Percentiles rank a stretch among this genome's conserved stretches.
phyloP scores from a whole-genome alignment of 2,113 vertebrate species.

The Dendropsophus ebraccatus region DNA sequence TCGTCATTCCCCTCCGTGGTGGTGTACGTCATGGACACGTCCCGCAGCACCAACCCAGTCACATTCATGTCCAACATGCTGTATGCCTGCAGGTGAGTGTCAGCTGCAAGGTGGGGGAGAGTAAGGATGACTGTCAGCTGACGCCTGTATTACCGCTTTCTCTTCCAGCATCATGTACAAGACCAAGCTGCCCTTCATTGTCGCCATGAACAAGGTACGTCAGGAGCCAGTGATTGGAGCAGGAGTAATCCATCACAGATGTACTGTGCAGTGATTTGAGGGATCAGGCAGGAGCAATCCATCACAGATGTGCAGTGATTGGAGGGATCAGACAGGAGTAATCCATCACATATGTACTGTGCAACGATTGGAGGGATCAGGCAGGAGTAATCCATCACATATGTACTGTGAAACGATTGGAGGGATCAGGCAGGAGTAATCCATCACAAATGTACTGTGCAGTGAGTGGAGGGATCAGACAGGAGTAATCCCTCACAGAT shows the following conservation, averaged over 20 bases:
- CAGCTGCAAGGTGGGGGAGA: no score
- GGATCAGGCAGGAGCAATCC: not conserved
- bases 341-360: no score
- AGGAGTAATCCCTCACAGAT: conserved; percentile 89
- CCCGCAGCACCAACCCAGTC: conserved; percentile 91
- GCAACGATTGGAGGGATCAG: not conserved
- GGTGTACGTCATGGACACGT: conserved; percentile 97
- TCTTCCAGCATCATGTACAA: conserved; percentile 92
- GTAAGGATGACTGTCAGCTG: not conserved
- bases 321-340: conserved; percentile 84
- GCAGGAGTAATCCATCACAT: not conserved
- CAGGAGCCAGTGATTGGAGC: not conserved
- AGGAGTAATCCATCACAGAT: not conserved
- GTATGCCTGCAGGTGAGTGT: conserved; percentile 94
- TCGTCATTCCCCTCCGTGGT: conserved; percentile 93
- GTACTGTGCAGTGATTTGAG: not conserved
- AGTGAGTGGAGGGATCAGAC: conserved; percentile 74
- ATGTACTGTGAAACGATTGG: no score
- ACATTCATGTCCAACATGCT: conserved; percentile 99
- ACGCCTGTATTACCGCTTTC: conserved; percentile 26
- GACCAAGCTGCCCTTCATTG: conserved; percentile 95
- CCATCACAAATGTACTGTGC: not conserved
- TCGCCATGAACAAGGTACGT: conserved; percentile 96
- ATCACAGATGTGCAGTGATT: no score
- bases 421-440: conserved; percentile 84